Conservation (phyloP, 2,113 vertebrate species). For the Terrapene triunguis region DNA sequence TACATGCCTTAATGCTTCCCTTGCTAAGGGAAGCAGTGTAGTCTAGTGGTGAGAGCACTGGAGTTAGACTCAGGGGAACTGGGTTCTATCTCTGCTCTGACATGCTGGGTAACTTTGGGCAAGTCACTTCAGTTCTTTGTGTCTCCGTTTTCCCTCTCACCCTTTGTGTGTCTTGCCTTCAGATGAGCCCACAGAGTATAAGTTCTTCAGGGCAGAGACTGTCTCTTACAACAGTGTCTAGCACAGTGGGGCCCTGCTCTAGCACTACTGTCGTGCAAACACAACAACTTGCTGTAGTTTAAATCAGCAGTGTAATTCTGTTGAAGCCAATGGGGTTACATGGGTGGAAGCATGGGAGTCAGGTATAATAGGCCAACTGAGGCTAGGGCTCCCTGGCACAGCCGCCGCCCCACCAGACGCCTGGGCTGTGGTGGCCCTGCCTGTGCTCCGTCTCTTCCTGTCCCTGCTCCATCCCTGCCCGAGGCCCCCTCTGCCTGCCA, state of each 20-base stretch:
- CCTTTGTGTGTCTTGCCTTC: neutral
- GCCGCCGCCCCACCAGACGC: no score
- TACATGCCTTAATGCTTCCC: neutral
- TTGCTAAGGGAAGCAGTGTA: neutral
- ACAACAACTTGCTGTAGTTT: neutral
- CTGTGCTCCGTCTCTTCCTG: no score
- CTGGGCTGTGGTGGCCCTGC: no score
- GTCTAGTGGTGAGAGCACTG: neutral
- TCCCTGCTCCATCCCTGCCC: no score
- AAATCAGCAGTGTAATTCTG: neutral
- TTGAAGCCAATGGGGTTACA: neutral
- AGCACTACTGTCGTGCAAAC: neutral
- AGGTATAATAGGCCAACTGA: no score
- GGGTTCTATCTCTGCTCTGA: neutral
- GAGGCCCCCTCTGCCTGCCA: no score
- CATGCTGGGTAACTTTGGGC: neutral
- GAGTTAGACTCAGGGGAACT: neutral
- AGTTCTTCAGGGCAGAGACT: constrained; percentile 7
- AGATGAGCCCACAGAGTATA: neutral
- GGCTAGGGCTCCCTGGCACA: no score
- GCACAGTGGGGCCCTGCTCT: neutral
- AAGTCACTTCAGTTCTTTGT: neutral
- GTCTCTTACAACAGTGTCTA: neutral
- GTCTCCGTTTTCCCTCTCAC: neutral
- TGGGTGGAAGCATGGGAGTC: neutral